Percentiles rank a stretch among this genome's conserved stretches.
Evolutionary conservation across 1,140 invertebrate genomes (phyloP).

Genomic region (Papilio aristodemus): DNA sequence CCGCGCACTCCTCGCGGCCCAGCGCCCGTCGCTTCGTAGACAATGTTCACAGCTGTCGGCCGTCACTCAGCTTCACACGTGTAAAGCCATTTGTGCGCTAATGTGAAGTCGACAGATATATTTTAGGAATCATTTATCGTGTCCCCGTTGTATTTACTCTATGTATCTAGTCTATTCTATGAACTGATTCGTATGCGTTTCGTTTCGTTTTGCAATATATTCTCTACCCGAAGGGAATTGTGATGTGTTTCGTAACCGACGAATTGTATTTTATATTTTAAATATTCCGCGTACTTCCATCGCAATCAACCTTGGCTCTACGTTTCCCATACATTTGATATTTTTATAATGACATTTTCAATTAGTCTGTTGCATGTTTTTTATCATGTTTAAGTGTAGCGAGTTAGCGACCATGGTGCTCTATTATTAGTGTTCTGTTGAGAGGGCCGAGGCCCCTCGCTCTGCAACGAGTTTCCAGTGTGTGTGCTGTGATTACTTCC

Average conservation of each 20-base stretch:
- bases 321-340: slow-evolving; percentile 65
- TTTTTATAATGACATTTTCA: slow-evolving; percentile 59
- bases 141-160: slow-evolving; percentile 58
- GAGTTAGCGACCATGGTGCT: slow-evolving; percentile 75
- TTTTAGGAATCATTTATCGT: slow-evolving; percentile 49
- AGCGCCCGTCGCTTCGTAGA: background rate
- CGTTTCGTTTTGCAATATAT: slow-evolving; percentile 54
- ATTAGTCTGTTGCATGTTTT: slow-evolving; percentile 68
- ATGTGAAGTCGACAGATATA: slow-evolving; percentile 54
- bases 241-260: slow-evolving; percentile 27
- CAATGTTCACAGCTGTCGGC: slow-evolving; percentile 32
- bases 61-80: slow-evolving; percentile 40
- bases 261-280: slow-evolving; percentile 49
- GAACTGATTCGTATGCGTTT: too few species aligned
- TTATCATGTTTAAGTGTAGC: slow-evolving; percentile 73
- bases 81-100: slow-evolving; percentile 43
- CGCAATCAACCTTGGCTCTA: slow-evolving; percentile 45
- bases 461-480: slow-evolving; percentile 79
- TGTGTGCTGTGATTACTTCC: slow-evolving; percentile 80
- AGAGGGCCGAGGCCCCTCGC: slow-evolving; percentile 71
- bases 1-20: background rate
- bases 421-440: slow-evolving; percentile 72
- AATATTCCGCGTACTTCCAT: slow-evolving; percentile 60
- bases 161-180: slow-evolving; percentile 70
- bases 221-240: slow-evolving; percentile 25